These are phyloP conservation scores for Decapterus maruadsi DNA, from an alignment of 2,797 vertebrate species.

Conservation along the genomic window DNA sequence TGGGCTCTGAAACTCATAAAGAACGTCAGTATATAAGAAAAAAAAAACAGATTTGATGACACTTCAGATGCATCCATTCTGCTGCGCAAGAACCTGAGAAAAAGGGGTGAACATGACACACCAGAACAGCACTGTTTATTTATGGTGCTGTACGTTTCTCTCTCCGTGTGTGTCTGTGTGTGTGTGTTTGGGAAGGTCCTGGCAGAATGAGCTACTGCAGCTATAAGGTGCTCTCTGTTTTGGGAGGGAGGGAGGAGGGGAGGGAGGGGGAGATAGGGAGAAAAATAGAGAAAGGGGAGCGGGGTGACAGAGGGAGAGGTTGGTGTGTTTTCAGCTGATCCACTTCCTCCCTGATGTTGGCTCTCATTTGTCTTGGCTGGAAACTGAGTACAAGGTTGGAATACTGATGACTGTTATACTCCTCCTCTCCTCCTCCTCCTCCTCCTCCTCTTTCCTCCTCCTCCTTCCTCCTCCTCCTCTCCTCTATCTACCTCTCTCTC, in stretches of 20 bases:
- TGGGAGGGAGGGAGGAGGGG: not conserved
- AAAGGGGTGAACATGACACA: constrained; percentile 26
- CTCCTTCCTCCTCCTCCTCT: constrained; percentile 30
- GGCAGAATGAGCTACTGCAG: constrained; percentile 33
- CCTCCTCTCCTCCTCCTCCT: constrained; percentile 30
- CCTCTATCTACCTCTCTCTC: constrained; percentile 26
- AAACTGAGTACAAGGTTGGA: constrained; percentile 69
- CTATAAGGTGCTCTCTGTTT: constrained; percentile 36
- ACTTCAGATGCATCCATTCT: constrained; percentile 1
- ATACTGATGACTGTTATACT: constrained; percentile 75
- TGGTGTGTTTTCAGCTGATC: constrained; percentile 80
- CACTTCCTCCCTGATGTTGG: constrained; percentile 79
- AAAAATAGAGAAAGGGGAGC: constrained; percentile 45
- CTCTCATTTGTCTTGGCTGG: constrained; percentile 81
- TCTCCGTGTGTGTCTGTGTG: not conserved
- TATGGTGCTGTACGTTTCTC: constrained; percentile 7
- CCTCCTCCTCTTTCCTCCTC: not conserved
- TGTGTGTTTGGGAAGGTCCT: constrained; percentile 19
- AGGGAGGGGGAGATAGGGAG: constrained; percentile 2
- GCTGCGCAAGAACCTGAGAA: constrained; percentile 43
- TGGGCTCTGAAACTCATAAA: constrained; percentile 15
- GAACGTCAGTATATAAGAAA: not conserved
- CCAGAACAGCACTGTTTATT: constrained; percentile 33
- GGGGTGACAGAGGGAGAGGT: constrained; percentile 64
- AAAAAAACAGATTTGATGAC: constrained; percentile 28